These are phyloP conservation scores for Melanostigma gelatinosum DNA, from an alignment of 2,113 vertebrate genomes.

Conservation along the genomic window DNA sequence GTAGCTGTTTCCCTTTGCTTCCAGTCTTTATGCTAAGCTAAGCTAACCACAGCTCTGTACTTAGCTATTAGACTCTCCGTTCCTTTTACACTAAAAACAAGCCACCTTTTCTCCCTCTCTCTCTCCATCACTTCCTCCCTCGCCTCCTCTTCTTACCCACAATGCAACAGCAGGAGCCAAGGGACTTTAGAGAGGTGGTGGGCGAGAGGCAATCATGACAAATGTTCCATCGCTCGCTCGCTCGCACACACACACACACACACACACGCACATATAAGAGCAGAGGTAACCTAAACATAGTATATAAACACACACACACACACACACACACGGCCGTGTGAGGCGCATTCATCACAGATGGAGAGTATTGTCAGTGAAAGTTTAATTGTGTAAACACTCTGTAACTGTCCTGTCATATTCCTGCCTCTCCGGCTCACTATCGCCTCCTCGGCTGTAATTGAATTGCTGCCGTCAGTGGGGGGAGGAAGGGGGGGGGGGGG, in stretches of 20 bases:
- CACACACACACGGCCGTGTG: too few species aligned
- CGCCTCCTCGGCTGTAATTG: conserved; percentile 93
- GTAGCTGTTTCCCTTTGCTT: background rate
- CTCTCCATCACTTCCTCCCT: background rate
- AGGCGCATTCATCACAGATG: conserved; percentile 89
- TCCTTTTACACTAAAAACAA: too few species aligned
- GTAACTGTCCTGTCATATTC: conserved; percentile 99
- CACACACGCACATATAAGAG: background rate
- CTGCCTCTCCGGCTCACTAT: conserved; percentile 94
- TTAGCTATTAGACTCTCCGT: too few species aligned
- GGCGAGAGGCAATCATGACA: conserved; percentile 43
- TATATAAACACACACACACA: background rate
- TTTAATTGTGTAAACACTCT: conserved; percentile 99
- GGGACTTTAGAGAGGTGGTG: conserved; percentile 35
- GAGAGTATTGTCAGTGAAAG: conserved; percentile 96
- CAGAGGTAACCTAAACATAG: background rate
- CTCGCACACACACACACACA: background rate
- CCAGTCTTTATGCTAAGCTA: conserved; percentile 10
- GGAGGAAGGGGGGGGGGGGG: conserved; percentile 74
- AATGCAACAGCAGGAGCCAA: conserved; percentile 38
- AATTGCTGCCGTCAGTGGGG: conserved; percentile 89
- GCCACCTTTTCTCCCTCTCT: background rate
- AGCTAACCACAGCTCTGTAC: background rate
- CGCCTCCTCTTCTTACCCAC: conserved; percentile 31
- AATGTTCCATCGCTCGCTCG: conserved; percentile 27